phyloP scores from a whole-genome alignment of 2,888 invertebrate genomes.

The Leistus spinibarbis region DNA sequence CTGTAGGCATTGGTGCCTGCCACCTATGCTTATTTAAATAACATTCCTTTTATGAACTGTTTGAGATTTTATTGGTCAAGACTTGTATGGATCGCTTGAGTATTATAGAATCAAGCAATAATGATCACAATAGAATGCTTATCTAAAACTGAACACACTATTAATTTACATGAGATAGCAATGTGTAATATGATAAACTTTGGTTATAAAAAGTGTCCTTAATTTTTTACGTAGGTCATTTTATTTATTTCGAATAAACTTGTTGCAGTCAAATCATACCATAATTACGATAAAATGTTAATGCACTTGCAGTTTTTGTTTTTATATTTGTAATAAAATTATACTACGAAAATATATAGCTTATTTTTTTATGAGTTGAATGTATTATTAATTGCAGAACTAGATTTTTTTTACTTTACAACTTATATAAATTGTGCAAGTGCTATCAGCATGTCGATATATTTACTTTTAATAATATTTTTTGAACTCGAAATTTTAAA shows the following conservation, averaged over 20 bases:
- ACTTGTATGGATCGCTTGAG: too few relatives aligned
- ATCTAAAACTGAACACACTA: too few relatives aligned
- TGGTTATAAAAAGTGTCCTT: neutral
- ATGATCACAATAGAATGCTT: too few relatives aligned
- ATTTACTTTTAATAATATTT: neutral
- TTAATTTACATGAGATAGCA: neutral
- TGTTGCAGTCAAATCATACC: neutral
- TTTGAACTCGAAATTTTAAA: too few relatives aligned
- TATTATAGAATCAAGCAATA: too few relatives aligned
- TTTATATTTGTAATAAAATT: neutral
- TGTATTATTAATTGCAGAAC: slow-evolving; percentile 1
- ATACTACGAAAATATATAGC: slow-evolving; percentile 2
- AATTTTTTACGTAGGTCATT: neutral
- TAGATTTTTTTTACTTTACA: too few relatives aligned
- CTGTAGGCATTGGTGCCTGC: too few relatives aligned
- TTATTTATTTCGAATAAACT: neutral
- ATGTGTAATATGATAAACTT: neutral
- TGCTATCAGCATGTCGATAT: neutral
- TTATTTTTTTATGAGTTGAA: slow-evolving; percentile 11
- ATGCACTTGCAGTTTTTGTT: slow-evolving; percentile 17
- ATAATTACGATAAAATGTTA: slow-evolving; percentile 18
- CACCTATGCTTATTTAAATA: too few relatives aligned
- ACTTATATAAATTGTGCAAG: too few relatives aligned
- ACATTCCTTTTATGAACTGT: too few relatives aligned
- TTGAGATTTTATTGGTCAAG: too few relatives aligned